Evolutionary conservation across 2,113 vertebrate species (phyloP).

Genomic region (Barbus barbus): DNA sequence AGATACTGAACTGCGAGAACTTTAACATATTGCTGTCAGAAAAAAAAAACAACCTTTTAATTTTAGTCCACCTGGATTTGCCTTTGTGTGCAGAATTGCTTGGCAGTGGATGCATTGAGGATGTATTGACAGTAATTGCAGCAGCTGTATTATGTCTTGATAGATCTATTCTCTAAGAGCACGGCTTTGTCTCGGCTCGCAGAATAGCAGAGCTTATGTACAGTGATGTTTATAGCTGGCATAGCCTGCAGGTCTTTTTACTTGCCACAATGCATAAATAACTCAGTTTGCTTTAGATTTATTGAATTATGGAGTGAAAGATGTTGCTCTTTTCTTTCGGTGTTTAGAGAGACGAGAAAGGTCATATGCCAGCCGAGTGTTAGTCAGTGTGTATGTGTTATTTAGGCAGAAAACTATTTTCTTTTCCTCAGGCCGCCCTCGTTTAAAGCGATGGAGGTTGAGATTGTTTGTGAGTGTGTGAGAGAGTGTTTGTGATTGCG

Average conservation of each 20-base stretch:
- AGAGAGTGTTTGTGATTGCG: conserved; percentile 3
- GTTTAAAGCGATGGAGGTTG: neutral
- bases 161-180: neutral
- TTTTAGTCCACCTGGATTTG: neutral
- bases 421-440: neutral
- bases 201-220: conserved; percentile 10
- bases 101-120: neutral
- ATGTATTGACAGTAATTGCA: conserved; percentile 6
- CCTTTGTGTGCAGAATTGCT: neutral
- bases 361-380: neutral
- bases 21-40: neutral
- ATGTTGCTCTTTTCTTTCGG: conserved; percentile 29
- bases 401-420: neutral
- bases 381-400: conserved; percentile 10
- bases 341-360: conserved; percentile 19
- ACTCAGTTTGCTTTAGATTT: conserved; percentile 26
- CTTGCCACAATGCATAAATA: conserved; percentile 29
- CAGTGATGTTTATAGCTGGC: neutral
- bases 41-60: neutral
- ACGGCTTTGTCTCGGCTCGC: conserved; percentile 6
- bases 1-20: neutral
- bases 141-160: conserved; percentile 16
- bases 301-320: conserved; percentile 31
- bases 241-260: conserved; percentile 13
- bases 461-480: conserved; percentile 13